Conservation (phyloP, 2,888 invertebrate species). For the Drosophila siamana region DNA sequence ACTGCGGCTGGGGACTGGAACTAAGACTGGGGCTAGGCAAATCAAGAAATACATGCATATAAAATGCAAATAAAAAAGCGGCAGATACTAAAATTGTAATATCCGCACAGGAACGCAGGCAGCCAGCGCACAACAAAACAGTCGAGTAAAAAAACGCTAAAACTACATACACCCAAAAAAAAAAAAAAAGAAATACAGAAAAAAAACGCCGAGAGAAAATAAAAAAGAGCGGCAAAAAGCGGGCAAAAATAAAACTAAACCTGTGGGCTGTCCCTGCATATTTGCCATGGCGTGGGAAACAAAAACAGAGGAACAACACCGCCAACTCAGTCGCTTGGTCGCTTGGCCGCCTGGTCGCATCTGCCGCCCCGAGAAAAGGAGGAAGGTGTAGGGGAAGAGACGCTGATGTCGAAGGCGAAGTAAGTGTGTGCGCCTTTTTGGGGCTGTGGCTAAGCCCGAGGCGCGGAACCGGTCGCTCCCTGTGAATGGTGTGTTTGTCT, state of each 20-base stretch:
- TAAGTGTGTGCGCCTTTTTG: constrained; percentile 46
- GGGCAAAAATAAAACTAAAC: constrained; percentile 60
- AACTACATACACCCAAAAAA: constrained; percentile 27
- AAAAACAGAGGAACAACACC: constrained; percentile 47
- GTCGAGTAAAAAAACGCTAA: constrained; percentile 25
- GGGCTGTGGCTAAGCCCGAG: constrained; percentile 53
- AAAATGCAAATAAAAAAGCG: constrained; percentile 78
- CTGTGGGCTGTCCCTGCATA: constrained; percentile 70
- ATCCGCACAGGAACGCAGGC: constrained; percentile 72
- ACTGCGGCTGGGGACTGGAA: background rate
- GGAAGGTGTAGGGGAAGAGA: background rate
- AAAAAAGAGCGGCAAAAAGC: constrained; percentile 20
- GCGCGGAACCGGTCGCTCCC: constrained; percentile 61
- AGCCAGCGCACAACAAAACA: constrained; percentile 29
- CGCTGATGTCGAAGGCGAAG: background rate
- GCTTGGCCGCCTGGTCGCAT: constrained; percentile 39
- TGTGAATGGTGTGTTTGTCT: constrained; percentile 6
- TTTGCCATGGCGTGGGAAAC: constrained; percentile 75
- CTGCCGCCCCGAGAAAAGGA: constrained; percentile 31
- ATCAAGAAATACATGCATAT: constrained; percentile 70
- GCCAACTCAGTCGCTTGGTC: constrained; percentile 32
- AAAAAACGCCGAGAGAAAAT: constrained; percentile 8
- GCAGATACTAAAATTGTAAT: constrained; percentile 80
- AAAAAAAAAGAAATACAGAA: background rate
- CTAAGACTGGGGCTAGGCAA: constrained; percentile 34